phyloP scores from a whole-genome alignment of 1,140 invertebrate genomes.

The Aphelinus certus region DNA sequence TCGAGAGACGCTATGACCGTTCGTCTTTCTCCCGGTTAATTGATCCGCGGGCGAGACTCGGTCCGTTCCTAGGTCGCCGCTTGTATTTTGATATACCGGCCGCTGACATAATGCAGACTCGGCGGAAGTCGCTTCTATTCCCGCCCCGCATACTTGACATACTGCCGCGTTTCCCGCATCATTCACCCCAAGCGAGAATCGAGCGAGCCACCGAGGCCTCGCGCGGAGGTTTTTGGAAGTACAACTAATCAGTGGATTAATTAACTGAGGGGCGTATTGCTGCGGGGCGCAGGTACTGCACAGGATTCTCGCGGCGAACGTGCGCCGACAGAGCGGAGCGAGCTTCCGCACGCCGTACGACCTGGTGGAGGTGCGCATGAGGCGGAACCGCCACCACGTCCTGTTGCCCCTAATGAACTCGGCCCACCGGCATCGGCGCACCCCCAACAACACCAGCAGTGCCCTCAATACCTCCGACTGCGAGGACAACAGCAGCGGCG shows the following conservation, averaged over 20 bases:
- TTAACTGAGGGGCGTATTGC: no score
- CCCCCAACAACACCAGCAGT: slow-evolving; percentile 46
- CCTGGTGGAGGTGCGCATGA: slow-evolving; percentile 54
- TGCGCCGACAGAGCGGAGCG: slow-evolving; percentile 52
- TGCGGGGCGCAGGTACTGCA: slow-evolving; percentile 55
- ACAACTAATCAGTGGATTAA: no score
- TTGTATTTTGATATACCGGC: no score
- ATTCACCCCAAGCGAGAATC: no score
- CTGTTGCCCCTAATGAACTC: slow-evolving; percentile 55
- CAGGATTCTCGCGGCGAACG: slow-evolving; percentile 54
- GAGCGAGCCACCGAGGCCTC: no score
- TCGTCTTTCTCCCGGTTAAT: no score
- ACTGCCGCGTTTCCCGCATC: no score
- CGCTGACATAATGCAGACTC: no score
- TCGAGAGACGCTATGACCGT: no score
- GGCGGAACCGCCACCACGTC: slow-evolving; percentile 56
- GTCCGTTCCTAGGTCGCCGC: no score
- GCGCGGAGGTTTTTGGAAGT: no score
- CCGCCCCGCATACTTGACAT: neutral
- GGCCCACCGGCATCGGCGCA: slow-evolving; percentile 54
- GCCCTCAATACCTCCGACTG: slow-evolving; percentile 62
- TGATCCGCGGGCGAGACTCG: no score
- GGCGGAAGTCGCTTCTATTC: neutral
- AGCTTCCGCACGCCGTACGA: slow-evolving; percentile 58
- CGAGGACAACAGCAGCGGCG: slow-evolving; percentile 65